Conservation (phyloP, 2,113 vertebrate genomes). For the Neodontobutis hainanensis region DNA sequence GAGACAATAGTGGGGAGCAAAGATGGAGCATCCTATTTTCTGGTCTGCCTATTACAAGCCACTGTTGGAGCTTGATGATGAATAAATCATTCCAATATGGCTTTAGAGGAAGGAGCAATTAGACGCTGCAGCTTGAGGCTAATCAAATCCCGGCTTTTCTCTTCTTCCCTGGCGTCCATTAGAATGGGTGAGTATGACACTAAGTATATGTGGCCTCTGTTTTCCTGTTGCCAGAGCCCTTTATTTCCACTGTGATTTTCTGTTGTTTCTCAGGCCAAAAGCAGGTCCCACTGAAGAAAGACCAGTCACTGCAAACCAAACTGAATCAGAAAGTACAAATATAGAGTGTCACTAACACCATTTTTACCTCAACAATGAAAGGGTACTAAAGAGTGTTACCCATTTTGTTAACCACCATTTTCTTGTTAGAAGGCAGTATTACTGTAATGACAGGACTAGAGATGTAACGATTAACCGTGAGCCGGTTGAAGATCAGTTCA, state of each 20-base stretch:
- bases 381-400: no score
- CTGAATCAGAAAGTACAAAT: neutral
- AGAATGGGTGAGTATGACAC: conserved; percentile 53
- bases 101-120: conserved; percentile 75
- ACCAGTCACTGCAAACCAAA: neutral
- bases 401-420: no score
- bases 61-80: conserved; percentile 65
- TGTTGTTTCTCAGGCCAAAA: no score
- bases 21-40: conserved; percentile 54
- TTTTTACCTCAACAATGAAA: no score
- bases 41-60: conserved; percentile 54
- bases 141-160: conserved; percentile 71
- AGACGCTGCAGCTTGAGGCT: conserved; percentile 71
- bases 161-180: conserved; percentile 60
- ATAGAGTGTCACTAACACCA: no score
- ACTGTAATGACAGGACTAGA: no score
- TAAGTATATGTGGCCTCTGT: conserved; percentile 59
- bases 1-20: conserved; percentile 56
- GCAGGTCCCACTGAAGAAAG: conserved; percentile 7
- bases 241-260: conserved; percentile 28
- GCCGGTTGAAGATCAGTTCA: no score
- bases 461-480: no score
- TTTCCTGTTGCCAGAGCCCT: conserved; percentile 40
- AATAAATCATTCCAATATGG: conserved; percentile 80
- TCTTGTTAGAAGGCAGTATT: no score